Base-by-base conservation (phyloP, 2,888 invertebrate genomes). In the Magallana nippona region DNA sequence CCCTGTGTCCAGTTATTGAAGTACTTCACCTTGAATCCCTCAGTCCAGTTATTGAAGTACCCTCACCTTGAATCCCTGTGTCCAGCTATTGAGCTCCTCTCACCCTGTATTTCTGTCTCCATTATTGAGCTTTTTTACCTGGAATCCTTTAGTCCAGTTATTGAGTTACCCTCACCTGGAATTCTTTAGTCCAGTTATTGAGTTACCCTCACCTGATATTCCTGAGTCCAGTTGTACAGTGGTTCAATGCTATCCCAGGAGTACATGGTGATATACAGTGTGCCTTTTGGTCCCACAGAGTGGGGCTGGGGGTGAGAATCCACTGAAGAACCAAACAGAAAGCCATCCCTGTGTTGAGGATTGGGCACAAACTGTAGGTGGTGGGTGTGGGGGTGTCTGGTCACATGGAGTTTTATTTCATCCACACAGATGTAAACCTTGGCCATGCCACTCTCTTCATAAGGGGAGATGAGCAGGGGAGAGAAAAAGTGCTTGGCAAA, bases 401-500 rank as follows among this genome's bases (percentile, higher is more conserved):
- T 71, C 82, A 90, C 89, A 58, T 84, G 80, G 1, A 89, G 84
- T 8, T 90, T 89, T 10, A 91, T 85, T 82, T 89, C 88, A 81
- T 92, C 92, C 1, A 91, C 55, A 10, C 92, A 88, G 11, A 93
- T 86, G 77, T 87, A 91, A 1, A 93, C 89, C 60, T 89, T 87
- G 10, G 92, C 83, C 10, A 85, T 84, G n/a, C 87, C 85, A 11
- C 88, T 89, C 55, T 93, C 91, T 56, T 90, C 82, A 81, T 90
- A 92, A 0, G 94, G 94, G 3, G 95, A 94, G 10, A 95, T 90
- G n/a, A 95, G 90, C 0, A 93, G 84, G 1, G 94, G 94, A 13
- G 97, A 96, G 93, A 98, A 97, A 93, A 99, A 98, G 1, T 97
- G 95, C 89, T 95, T 96, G 0, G 97, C 97, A 94, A 96, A 98